Evolutionary conservation across 2,797 vertebrate genomes (phyloP).

Genomic region (Heteromormyrus szaboi): DNA sequence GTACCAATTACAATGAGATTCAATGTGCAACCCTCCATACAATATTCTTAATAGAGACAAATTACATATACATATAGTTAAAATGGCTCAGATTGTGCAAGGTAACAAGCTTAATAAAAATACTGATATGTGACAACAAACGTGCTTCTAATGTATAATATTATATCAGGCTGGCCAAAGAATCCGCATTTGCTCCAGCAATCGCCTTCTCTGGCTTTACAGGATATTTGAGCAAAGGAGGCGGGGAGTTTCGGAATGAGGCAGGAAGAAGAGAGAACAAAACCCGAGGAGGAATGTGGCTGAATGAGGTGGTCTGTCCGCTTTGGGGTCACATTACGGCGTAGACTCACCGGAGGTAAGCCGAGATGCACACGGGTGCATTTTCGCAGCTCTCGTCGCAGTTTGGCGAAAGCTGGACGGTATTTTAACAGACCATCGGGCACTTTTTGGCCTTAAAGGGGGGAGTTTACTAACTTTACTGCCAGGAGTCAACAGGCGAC

Average conservation of each 20-base stretch:
- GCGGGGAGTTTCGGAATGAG: slow-evolving; percentile 3
- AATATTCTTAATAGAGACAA: not conserved
- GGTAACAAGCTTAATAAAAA: not conserved
- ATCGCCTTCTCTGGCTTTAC: not conserved
- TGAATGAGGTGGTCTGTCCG: not conserved
- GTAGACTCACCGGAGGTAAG: slow-evolving; percentile 6
- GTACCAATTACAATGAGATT: not conserved
- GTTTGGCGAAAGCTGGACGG: not conserved
- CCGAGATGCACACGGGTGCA: not conserved
- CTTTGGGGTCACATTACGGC: not conserved
- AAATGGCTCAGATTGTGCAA: not conserved
- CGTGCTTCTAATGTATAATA: not conserved
- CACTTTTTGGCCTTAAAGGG: slow-evolving; percentile 26
- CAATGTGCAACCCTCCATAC: not conserved
- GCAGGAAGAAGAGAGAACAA: slow-evolving; percentile 16
- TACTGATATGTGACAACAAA: not conserved
- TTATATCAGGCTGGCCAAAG: not conserved
- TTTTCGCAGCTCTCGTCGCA: not conserved
- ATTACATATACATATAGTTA: not conserved
- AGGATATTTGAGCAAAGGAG: not conserved
- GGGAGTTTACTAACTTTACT: slow-evolving; percentile 29
- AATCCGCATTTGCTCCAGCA: not conserved
- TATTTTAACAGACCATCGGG: slow-evolving; percentile 13
- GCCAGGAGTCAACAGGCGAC: not conserved
- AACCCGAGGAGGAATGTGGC: slow-evolving; percentile 1